phyloP scores from a whole-genome alignment of 2,888 invertebrate species.

The Beris chalybata region DNA sequence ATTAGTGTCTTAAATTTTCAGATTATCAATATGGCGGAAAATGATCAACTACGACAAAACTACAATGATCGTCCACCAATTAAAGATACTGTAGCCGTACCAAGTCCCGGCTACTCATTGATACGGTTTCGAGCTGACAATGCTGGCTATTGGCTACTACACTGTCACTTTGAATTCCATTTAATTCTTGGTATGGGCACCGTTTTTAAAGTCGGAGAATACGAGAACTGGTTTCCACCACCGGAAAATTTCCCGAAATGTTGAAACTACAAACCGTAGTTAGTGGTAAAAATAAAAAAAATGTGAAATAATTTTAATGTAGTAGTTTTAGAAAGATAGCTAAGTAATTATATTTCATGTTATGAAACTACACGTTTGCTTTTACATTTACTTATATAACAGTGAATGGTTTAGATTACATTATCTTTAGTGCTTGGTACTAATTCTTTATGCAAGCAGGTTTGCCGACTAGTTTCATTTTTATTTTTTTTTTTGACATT shows the following conservation, averaged over 20 bases:
- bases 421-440: no score
- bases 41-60: constrained; percentile 7
- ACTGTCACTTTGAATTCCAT: neutral
- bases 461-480: no score
- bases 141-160: constrained; percentile 6
- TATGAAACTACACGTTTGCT: no score
- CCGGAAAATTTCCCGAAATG: constrained; percentile 3
- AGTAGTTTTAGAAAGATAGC: neutral
- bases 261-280: neutral
- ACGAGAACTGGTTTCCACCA: neutral
- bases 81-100: constrained; percentile 3
- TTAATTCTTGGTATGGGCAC: neutral
- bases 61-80: neutral
- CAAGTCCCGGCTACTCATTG: constrained; percentile 6
- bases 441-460: no score
- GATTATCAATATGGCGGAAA: constrained; percentile 5
- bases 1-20: neutral
- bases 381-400: no score
- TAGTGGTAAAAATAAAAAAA: no score
- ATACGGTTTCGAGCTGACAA: constrained; percentile 14
- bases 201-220: constrained; percentile 7
- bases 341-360: neutral
- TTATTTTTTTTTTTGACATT: no score
- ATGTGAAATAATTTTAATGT: no score
- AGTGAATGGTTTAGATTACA: no score